Evolutionary conservation across 2,113 vertebrate genomes (phyloP).

Genomic region (Laterallus jamaicensis): DNA sequence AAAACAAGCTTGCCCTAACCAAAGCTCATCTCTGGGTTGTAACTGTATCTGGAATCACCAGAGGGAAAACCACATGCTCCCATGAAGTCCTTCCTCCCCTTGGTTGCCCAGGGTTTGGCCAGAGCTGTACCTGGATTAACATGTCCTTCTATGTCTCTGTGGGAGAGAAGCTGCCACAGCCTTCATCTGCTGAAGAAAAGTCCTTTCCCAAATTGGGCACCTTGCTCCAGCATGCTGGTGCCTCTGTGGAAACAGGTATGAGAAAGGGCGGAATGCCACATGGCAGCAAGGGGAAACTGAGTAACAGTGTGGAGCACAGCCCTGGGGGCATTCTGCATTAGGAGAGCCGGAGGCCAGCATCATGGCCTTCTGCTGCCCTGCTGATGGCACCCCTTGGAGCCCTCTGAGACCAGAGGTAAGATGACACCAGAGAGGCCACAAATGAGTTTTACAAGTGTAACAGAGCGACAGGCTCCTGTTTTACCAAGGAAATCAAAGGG

Average conservation of each 20-base stretch:
- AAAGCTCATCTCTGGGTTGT: neutral
- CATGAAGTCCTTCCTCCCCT: neutral
- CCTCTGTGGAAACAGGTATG: accelerated
- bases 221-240: no score
- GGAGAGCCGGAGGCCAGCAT: neutral
- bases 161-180: neutral
- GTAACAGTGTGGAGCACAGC: neutral
- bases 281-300: neutral
- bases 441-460: neutral
- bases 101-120: neutral
- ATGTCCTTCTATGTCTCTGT: neutral
- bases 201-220: neutral
- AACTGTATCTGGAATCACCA: neutral
- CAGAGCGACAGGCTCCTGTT: neutral
- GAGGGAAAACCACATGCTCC: neutral
- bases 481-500: neutral
- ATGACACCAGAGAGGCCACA: neutral
- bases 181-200: neutral
- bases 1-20: neutral
- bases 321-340: accelerated
- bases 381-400: neutral
- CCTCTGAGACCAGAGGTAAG: neutral
- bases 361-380: neutral
- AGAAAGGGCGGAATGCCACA: neutral
- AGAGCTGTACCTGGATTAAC: neutral